Evolutionary conservation across 2,797 vertebrate species (phyloP), one percentile per base, ranked within the genome.

Genomic region (Macropus fuliginosus): DNA sequence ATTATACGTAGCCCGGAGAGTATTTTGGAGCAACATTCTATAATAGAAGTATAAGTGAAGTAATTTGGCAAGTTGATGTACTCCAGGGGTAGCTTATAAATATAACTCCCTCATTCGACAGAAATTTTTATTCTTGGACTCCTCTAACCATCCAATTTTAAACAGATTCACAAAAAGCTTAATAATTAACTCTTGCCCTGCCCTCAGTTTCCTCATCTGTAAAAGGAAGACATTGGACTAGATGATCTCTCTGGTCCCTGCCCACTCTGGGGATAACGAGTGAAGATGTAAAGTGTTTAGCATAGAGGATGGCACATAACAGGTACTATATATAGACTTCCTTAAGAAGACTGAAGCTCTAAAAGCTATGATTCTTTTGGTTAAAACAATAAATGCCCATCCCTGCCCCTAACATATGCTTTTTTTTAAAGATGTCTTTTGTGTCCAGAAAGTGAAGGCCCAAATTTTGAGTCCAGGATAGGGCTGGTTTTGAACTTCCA

Each of bases 51-150:
- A 92, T 96, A 94, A 93, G 13, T 91, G 57, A 95, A 96, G 94
- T 94, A 95, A 91, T 92, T 50, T 95, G 87, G 0, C 95, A 94
- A 81, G 90, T 96, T 92, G 94, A 56, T n/a, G 66, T 6, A 92
- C 52, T 97, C 29, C 12, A 91, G 29, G 46, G 46, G 28, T 92
- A 27, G 54, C 92, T 59, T 98, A 50, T 92, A 98, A 96, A 96
- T 95, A 92, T 0, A 34, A 92, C 96, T 96, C 56, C 55, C 87
- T 52, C 95, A 94, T 96, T 55, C 96, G 87, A 55, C 54, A 91
- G 55, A 98, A 93, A 66, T 95, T 95, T 34, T 90, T 93, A 13
- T 91, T 96, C 56, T 92, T 97, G 74, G 46, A 96, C 34, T 97
- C 55, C 21, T 97, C 94, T 95, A 97, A 90, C 31, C 52, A 57